Evolutionary conservation across 2,797 vertebrate genomes (phyloP).

Genomic region (Melanotaenia pygmaea): DNA sequence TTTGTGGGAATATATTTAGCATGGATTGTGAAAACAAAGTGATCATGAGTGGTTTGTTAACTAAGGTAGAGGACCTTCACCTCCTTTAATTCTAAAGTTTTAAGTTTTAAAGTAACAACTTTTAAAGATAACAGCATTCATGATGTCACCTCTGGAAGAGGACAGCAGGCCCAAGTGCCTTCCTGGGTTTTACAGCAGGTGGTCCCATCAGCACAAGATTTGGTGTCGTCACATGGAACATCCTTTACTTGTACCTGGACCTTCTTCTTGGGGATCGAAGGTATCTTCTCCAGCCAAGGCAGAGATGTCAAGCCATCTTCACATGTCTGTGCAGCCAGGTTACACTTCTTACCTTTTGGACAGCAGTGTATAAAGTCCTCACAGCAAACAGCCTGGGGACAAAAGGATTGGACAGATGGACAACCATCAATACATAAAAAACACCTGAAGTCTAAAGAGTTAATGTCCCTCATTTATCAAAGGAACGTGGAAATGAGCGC

Average conservation of each 20-base stretch:
- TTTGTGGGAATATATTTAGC: background rate
- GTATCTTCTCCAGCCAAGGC: conserved; percentile 10
- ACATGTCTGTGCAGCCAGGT: background rate
- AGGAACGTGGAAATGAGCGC: too few relatives aligned
- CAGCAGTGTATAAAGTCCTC: conserved; percentile 27
- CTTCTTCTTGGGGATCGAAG: background rate
- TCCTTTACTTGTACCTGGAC: fast-evolving
- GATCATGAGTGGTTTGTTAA: too few relatives aligned
- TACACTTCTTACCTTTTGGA: conserved; percentile 14
- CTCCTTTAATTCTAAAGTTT: too few relatives aligned
- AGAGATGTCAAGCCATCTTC: background rate
- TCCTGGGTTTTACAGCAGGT: conserved; percentile 27
- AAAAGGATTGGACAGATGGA: background rate
- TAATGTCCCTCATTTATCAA: too few relatives aligned
- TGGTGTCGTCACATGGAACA: background rate
- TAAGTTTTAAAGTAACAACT: too few relatives aligned
- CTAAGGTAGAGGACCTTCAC: too few relatives aligned
- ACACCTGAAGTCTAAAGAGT: background rate
- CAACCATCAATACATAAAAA: background rate
- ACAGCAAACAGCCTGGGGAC: conserved; percentile 21
- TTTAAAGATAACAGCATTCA: background rate
- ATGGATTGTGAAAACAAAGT: background rate
- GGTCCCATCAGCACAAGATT: background rate
- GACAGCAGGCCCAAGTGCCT: conserved; percentile 9
- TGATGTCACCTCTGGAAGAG: conserved; percentile 12